Conservation (phyloP, 2,797 vertebrate species). For the Epinephelus coioides region DNA sequence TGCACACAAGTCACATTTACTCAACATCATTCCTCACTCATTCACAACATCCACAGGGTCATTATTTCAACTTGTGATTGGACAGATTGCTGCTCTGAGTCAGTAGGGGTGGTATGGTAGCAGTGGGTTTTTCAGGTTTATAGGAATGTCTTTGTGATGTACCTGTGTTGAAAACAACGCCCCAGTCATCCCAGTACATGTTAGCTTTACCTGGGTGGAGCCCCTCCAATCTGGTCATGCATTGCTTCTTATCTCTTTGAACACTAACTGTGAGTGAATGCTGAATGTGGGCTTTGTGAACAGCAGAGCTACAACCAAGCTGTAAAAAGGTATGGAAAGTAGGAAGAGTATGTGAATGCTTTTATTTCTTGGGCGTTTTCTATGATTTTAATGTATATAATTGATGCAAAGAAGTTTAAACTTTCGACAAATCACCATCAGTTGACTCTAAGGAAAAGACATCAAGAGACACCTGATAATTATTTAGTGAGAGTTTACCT, state of each 20-base stretch:
- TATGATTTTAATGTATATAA: background rate
- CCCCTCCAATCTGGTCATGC: conserved; percentile 57
- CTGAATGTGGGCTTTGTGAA: conserved; percentile 53
- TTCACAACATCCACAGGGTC: background rate
- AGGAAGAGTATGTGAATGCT: conserved; percentile 5
- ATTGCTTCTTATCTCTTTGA: conserved; percentile 66
- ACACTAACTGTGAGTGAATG: background rate
- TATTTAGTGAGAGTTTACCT: background rate
- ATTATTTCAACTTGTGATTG: background rate
- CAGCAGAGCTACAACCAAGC: conserved; percentile 1
- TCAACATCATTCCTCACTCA: background rate
- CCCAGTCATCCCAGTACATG: conserved; percentile 35
- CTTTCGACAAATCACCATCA: background rate
- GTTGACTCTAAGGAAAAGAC: background rate
- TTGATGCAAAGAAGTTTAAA: background rate
- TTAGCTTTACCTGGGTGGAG: conserved; percentile 56
- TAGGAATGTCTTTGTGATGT: conserved; percentile 60
- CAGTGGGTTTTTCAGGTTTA: conserved; percentile 69
- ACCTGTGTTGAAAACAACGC: conserved; percentile 48
- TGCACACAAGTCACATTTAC: background rate
- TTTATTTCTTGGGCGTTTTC: background rate
- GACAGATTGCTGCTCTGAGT: background rate
- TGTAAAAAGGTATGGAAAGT: background rate
- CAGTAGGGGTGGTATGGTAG: background rate
- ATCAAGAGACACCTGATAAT: background rate